Conservation (phyloP, 2,888 invertebrate genomes). For the Drosophila koepferae region DNA sequence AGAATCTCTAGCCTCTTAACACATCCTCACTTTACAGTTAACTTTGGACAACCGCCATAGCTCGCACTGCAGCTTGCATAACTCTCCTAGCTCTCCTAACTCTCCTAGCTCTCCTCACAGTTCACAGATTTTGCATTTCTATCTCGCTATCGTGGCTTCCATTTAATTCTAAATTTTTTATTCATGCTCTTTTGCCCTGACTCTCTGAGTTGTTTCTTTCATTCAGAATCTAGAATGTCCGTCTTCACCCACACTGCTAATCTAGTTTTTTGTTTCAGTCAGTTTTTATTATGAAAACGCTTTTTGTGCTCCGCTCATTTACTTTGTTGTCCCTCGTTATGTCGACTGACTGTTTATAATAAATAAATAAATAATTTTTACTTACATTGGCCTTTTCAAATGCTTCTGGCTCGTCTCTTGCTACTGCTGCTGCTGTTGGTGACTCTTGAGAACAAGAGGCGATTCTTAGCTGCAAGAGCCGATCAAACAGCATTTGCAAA, state of each 20-base stretch:
- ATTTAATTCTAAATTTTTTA: conserved; percentile 6
- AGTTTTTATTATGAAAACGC: not conserved
- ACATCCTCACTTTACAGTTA: not conserved
- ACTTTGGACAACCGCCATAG: not conserved
- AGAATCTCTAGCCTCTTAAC: not conserved
- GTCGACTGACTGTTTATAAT: conserved; percentile 8
- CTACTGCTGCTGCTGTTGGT: conserved; percentile 13
- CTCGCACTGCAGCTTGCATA: no score
- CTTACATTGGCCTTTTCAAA: conserved; percentile 24
- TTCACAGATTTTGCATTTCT: conserved; percentile 2
- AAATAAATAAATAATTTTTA: conserved; percentile 19
- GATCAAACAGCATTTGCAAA: conserved; percentile 61
- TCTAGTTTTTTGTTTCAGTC: conserved; percentile 2
- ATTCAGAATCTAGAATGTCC: not conserved
- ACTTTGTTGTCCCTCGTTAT: not conserved
- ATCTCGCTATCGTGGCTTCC: not conserved
- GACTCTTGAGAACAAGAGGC: conserved; percentile 20
- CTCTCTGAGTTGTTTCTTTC: not conserved
- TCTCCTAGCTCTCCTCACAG: not conserved
- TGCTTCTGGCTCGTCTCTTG: conserved; percentile 1
- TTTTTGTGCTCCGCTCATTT: conserved; percentile 4
- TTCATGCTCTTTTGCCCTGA: conserved; percentile 1
- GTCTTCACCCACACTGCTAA: conserved; percentile 11
- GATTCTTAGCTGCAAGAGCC: conserved; percentile 32
- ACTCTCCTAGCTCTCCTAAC: not conserved